Evolutionary conservation across 2,888 invertebrate genomes (phyloP).

Genomic region (Nyleta sp.): DNA sequence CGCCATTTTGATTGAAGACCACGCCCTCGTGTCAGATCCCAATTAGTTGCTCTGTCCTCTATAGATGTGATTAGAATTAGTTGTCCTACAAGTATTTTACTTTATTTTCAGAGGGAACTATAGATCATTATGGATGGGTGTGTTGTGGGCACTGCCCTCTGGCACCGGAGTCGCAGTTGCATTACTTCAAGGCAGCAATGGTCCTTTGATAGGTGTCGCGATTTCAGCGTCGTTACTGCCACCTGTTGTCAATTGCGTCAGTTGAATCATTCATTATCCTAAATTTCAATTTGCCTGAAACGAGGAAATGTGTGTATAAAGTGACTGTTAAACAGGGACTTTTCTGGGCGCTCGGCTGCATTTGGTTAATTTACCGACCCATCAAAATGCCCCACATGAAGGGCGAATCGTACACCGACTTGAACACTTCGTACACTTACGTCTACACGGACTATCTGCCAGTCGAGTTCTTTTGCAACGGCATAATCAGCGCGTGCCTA

Average conservation of each 20-base stretch:
- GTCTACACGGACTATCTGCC: conserved; percentile 90
- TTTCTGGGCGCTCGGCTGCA: conserved; percentile 89
- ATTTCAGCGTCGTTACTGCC: conserved; percentile 94
- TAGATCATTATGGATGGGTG: conserved; percentile 89
- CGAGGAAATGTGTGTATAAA: too few species aligned
- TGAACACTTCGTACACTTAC: conserved; percentile 86
- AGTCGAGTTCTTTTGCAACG: conserved; percentile 90
- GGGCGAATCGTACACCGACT: conserved; percentile 85
- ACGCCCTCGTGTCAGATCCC: too few species aligned
- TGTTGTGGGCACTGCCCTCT: conserved; percentile 89
- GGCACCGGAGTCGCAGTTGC: conserved; percentile 93
- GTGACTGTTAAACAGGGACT: conserved; percentile 85
- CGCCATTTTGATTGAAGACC: too few species aligned
- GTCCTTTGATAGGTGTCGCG: conserved; percentile 94
- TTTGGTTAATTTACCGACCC: conserved; percentile 87
- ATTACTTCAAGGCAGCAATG: conserved; percentile 92
- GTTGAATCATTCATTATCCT: conserved; percentile 73
- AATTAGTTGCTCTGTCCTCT: too few species aligned
- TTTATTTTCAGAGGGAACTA: conserved; percentile 85
- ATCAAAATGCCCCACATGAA: conserved; percentile 88
- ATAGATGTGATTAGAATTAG: too few species aligned
- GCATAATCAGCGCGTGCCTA: conserved; percentile 90
- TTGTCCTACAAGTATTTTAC: too few species aligned
- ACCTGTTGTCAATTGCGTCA: conserved; percentile 93
- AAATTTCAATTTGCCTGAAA: too few species aligned